A percentile compares a stretch with the other conserved stretches of the same genome.
Evolutionary conservation across 2,113 vertebrate genomes (phyloP).

Genomic region (Pterocles burchelli): DNA sequence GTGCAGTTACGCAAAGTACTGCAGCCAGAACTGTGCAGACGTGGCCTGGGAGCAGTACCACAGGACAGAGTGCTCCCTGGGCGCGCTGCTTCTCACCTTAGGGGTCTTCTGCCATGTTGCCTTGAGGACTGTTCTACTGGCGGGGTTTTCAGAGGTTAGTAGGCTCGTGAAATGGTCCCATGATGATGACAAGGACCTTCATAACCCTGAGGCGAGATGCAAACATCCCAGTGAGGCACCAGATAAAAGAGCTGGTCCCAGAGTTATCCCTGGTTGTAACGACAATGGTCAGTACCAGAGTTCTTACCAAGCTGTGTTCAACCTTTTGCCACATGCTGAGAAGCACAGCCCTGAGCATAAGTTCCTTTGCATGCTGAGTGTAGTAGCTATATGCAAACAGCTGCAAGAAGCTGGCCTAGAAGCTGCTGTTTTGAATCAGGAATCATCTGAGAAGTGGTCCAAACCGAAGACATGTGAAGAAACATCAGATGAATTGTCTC

Average conservation of each 20-base stretch:
- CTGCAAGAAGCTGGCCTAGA: conserved; percentile 64
- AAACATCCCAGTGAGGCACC: background rate
- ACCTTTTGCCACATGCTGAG: conserved; percentile 83
- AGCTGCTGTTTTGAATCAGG: background rate
- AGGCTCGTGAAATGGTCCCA: conserved; percentile 7
- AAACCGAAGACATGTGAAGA: background rate
- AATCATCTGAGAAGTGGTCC: background rate
- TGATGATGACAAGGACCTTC: background rate
- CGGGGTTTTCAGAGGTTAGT: conserved; percentile 74
- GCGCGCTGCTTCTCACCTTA: conserved; percentile 76
- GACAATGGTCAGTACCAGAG: conserved; percentile 61
- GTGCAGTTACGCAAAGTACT: conserved; percentile 90
- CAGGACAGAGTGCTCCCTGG: conserved; percentile 83
- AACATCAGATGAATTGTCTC: background rate
- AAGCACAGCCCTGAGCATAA: conserved; percentile 78
- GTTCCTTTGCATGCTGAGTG: conserved; percentile 83
- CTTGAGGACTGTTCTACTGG: conserved; percentile 83
- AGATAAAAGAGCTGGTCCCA: background rate
- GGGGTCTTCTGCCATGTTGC: conserved; percentile 89
- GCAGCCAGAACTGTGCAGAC: conserved; percentile 78
- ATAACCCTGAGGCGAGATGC: background rate
- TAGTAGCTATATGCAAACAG: conserved; percentile 78
- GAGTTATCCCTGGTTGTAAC: conserved; percentile 52
- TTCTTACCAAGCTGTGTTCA: conserved; percentile 82
- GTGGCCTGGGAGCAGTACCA: conserved; percentile 88